Evolutionary conservation across 1,140 invertebrate genomes (phyloP), one percentile per base, ranked within the genome.

Genomic region (Latrodectus geometricus): DNA sequence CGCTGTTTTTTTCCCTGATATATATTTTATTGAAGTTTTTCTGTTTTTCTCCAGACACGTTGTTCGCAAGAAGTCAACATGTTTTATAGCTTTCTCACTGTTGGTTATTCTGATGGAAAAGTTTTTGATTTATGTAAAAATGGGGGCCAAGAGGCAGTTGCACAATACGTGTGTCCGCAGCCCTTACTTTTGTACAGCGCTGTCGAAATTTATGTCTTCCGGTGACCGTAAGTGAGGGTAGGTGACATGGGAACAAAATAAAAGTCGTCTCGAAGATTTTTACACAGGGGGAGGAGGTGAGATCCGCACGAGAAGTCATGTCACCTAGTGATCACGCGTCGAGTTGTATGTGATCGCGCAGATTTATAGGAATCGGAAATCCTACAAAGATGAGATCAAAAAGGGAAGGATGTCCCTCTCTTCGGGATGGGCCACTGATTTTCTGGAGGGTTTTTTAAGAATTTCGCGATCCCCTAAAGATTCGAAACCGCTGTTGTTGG

Each of bases 151-250:
- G 21, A 21, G 65, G 50, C 23, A 74, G 9, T 15, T 81, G 82
- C 76, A 84, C 82, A 84, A 84, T 84, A 56, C 82, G 69, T 70
- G 54, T 72, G 80, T 82, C 80, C 80, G 82, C 76, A 17, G 56
- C 65, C 82, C 82, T 54, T 54, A 84, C 82, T 84, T 84, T 84
- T 84, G 72, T 84, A 54, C 20, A 23, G 48, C 48, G 12, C 23
- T 9, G 8, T 0, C 11, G 73, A 76, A 84, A 84, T 84, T 84
- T 84, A 84, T 84, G 82, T 73, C 82, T 84, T 84, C 82, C 82
- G 82, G 82, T 84, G 82, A 73, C 75, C 82, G 76, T 54, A 56
- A 69, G 82, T 68, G 66, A 66, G 66, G 82, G 82, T 84, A 84
- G 72, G 73, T 84, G 82, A 68, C 82, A 84, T 84, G 82, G 82